Conservation (phyloP, 1,140 invertebrate species). For the Adelges cooleyi region DNA sequence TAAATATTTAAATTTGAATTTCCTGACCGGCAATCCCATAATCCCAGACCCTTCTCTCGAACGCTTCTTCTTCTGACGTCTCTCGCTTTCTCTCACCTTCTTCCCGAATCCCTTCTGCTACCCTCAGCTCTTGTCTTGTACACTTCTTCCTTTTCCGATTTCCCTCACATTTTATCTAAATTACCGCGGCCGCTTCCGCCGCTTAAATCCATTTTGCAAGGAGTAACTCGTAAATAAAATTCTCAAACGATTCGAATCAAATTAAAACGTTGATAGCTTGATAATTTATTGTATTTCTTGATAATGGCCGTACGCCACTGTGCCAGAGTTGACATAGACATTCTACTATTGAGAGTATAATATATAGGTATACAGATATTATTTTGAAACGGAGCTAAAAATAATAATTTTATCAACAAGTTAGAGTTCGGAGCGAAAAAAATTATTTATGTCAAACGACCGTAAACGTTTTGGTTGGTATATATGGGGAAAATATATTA, state of each 20-base stretch:
- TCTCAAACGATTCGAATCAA: conserved; percentile 9
- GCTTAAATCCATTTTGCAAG: not conserved
- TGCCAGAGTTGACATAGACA: too few species aligned
- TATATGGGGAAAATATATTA: too few species aligned
- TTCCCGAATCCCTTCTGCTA: not conserved
- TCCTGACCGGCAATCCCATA: conserved; percentile 25
- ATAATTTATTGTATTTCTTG: not conserved
- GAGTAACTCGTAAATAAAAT: conserved; percentile 10
- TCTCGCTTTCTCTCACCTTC: not conserved
- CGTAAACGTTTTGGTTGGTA: too few species aligned
- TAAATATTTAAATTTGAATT: conserved; percentile 29
- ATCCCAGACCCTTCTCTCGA: not conserved
- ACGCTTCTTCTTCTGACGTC: not conserved
- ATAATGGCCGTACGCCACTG: not conserved
- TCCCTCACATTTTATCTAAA: not conserved
- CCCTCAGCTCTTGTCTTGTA: not conserved
- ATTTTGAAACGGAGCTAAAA: too few species aligned
- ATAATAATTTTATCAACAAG: too few species aligned
- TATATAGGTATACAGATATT: too few species aligned
- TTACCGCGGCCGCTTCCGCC: not conserved
- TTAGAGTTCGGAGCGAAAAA: too few species aligned
- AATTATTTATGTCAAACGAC: too few species aligned
- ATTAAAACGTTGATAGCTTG: conserved; percentile 2
- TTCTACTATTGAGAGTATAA: too few species aligned
- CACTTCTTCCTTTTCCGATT: not conserved